Evolutionary conservation across 2,888 invertebrate species (phyloP).

Genomic region (Minunthozetes semirufus): DNA sequence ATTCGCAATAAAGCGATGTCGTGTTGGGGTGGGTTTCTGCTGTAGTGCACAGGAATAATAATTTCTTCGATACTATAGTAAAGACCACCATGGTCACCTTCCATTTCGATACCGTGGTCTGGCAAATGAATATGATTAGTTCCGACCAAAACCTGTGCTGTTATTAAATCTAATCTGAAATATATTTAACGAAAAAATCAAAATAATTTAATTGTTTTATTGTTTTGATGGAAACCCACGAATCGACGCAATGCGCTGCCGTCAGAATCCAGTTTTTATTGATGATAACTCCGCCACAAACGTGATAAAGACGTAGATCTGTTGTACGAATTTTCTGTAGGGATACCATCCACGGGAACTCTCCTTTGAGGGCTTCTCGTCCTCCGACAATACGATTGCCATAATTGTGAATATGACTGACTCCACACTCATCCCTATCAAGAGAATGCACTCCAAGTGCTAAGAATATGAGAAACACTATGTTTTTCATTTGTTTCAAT

Average conservation of each 20-base stretch:
- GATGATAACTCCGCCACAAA: conserved; percentile 21
- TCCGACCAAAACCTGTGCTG: not conserved
- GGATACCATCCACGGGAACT: conserved; percentile 39
- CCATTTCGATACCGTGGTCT: too few species aligned
- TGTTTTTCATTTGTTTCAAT: not conserved
- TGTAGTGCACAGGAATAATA: too few species aligned
- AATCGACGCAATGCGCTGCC: conserved; percentile 26
- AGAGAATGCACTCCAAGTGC: not conserved
- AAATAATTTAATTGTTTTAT: not conserved
- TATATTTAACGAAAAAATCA: not conserved
- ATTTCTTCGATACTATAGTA: too few species aligned
- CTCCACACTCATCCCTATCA: conserved; percentile 14
- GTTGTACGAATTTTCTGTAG: not conserved
- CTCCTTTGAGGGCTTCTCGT: conserved; percentile 34
- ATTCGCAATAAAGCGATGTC: not conserved
- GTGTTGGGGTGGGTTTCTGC: not conserved
- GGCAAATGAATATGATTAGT: not conserved
- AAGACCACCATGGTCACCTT: too few species aligned
- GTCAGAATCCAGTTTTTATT: conserved; percentile 28
- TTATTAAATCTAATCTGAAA: not conserved
- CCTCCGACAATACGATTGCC: conserved; percentile 38
- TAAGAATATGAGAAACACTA: not conserved
- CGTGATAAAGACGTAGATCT: not conserved
- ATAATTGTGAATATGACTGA: not conserved
- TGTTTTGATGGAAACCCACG: not conserved